These are phyloP conservation scores for Ctenodactylus gundi DNA, from an alignment of 2,113 vertebrate species.

Conservation along the genomic window DNA sequence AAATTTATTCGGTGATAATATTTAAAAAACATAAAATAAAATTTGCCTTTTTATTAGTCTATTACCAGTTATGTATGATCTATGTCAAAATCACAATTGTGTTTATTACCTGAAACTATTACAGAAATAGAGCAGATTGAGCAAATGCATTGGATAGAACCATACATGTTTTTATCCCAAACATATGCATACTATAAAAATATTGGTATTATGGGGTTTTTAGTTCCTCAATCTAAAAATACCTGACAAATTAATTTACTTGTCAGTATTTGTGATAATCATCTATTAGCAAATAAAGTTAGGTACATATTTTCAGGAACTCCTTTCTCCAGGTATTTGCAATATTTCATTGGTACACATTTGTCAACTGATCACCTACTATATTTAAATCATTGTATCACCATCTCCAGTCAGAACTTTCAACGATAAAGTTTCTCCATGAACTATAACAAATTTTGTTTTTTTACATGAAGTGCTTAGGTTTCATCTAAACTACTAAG, in stretches of 20 bases:
- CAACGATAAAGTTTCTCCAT: not conserved
- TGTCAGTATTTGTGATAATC: not conserved
- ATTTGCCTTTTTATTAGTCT: not conserved
- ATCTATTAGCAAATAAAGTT: slow-evolving; percentile 1
- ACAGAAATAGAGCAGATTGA: not conserved
- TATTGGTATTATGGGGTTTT: not conserved
- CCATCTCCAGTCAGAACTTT: not conserved
- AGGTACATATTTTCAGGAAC: not conserved
- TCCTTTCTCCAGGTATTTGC: not conserved
- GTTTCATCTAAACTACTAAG: slow-evolving; percentile 20
- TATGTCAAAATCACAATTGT: not conserved
- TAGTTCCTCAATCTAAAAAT: not conserved
- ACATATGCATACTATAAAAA: not conserved
- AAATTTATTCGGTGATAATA: not conserved
- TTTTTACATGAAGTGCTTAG: not conserved
- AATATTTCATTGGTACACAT: not conserved
- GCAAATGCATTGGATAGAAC: not conserved
- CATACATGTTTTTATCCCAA: not conserved
- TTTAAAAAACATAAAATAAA: slow-evolving; percentile 25
- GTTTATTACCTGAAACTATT: not conserved
- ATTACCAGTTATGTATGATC: not conserved
- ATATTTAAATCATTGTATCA: not conserved
- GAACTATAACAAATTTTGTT: slow-evolving; percentile 6
- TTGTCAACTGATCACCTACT: not conserved
- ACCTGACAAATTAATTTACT: not conserved